Conservation (phyloP, 2,113 vertebrate species). For the Phaethon lepturus region DNA sequence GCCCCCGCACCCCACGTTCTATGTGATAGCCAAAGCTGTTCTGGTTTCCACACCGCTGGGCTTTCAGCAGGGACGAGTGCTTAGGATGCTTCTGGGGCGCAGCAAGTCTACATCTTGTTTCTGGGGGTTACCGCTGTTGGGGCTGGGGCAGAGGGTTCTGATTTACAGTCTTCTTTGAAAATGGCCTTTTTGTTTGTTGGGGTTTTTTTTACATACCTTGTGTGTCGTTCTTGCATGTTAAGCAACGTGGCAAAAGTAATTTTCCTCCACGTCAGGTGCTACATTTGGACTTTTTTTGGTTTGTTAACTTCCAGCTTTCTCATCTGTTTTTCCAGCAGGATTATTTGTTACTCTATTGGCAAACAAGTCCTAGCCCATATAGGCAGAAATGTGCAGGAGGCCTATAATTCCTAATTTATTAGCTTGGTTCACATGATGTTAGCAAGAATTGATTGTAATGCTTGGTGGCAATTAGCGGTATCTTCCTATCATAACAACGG, state of each 20-base stretch:
- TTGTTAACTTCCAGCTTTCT: background rate
- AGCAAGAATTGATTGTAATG: slow-evolving; percentile 69
- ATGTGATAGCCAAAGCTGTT: background rate
- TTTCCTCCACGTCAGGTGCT: background rate
- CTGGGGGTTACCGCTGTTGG: background rate
- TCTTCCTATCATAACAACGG: slow-evolving; percentile 55
- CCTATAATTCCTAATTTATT: slow-evolving; percentile 70
- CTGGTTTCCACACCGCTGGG: background rate
- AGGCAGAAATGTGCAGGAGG: slow-evolving; percentile 52
- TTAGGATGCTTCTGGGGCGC: background rate
- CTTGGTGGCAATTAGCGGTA: slow-evolving; percentile 59
- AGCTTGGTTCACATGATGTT: slow-evolving; percentile 57
- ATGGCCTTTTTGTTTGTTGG: background rate
- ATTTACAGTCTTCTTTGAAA: background rate
- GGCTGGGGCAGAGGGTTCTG: background rate
- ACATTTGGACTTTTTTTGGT: fast-evolving
- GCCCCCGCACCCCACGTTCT: background rate
- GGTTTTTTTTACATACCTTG: background rate
- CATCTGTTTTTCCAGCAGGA: background rate
- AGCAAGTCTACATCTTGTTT: background rate
- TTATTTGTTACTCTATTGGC: slow-evolving; percentile 47
- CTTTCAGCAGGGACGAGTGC: background rate
- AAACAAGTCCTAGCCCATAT: slow-evolving; percentile 21
- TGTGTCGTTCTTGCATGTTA: background rate
- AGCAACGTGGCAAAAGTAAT: background rate